Evolutionary conservation across 1,140 invertebrate species (phyloP), one percentile per base, ranked within the genome.

Genomic region (Habropoda laboriosa): DNA sequence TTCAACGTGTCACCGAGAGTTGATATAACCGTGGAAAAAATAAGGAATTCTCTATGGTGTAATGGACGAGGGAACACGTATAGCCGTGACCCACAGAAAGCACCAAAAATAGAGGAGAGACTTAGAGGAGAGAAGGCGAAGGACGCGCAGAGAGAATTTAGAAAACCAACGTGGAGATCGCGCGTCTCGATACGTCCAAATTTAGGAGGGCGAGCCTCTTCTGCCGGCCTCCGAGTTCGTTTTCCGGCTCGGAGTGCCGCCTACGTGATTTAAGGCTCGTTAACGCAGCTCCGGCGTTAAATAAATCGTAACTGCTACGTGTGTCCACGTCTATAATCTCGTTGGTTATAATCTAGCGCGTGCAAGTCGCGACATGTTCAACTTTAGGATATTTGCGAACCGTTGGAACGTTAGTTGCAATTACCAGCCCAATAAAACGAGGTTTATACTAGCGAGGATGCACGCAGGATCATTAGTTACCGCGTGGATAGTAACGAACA

Each of bases 241-340:
- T 78, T 73, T 78, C 82, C 53, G 49, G 24, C 73, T 71, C 30
- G 7, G 55, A 83, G 53, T 47, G 57, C 76, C 72, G 82, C 83
- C 83, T 45, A 85, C 83, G 53, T 68, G 72, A 80, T 83, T 83
- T 58, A 79, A 85, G 49, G 0, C 77, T 74, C 81, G 76, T 80
- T 83, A 80, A 83, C 71, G 51, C 66, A 38, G 16, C 3, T 30
- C n/a, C 21, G 58, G 27, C 21, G 47, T 53, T 45, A 79, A 79
- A 53, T 57, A 63, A 73, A 64, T 73, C 49, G 60, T 68, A 38
- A 40, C 38, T 16, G 74, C 51, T 42, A 45, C 30, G 38, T 55
- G 21, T 68, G 68, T 57, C 53, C 10, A 10, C 13, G 63, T n/a
- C 3, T 30, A 47, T 45, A 66, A 70, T 77, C 30, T 18, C 16